phyloP scores from a whole-genome alignment of 2,113 vertebrate genomes.

The Grammomys dolichurus region DNA sequence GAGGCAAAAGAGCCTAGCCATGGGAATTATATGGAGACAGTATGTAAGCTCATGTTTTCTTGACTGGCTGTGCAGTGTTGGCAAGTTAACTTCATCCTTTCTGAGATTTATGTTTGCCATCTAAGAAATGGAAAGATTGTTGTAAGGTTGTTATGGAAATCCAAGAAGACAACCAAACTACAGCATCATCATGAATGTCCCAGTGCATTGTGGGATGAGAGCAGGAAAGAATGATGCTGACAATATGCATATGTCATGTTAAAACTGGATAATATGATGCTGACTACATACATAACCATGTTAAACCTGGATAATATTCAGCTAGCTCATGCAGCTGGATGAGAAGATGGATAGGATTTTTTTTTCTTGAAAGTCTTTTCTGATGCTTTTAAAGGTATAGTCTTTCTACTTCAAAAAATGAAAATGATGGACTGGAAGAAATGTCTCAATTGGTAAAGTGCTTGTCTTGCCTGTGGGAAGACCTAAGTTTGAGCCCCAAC shows the following conservation, averaged over 20 bases:
- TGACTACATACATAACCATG: neutral
- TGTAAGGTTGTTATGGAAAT: neutral
- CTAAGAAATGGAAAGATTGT: neutral
- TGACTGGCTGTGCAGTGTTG: neutral
- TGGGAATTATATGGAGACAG: neutral
- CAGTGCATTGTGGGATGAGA: neutral
- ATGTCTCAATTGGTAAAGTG: neutral
- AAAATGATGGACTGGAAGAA: neutral
- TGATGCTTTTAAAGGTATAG: neutral
- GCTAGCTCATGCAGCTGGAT: neutral
- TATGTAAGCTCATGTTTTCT: neutral
- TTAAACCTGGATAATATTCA: slow-evolving; percentile 14
- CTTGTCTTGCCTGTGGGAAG: neutral
- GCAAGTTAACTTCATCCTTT: neutral
- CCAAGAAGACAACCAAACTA: neutral
- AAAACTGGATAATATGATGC: neutral
- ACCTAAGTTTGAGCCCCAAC: neutral
- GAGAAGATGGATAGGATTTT: neutral
- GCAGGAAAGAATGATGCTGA: neutral
- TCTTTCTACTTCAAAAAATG: neutral
- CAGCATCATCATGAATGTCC: neutral
- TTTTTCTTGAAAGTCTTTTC: slow-evolving; percentile 33
- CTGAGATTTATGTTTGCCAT: neutral
- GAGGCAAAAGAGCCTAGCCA: neutral
- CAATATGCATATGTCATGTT: neutral